phyloP scores from a whole-genome alignment of 2,113 vertebrate genomes.

The Condylura cristata region DNA sequence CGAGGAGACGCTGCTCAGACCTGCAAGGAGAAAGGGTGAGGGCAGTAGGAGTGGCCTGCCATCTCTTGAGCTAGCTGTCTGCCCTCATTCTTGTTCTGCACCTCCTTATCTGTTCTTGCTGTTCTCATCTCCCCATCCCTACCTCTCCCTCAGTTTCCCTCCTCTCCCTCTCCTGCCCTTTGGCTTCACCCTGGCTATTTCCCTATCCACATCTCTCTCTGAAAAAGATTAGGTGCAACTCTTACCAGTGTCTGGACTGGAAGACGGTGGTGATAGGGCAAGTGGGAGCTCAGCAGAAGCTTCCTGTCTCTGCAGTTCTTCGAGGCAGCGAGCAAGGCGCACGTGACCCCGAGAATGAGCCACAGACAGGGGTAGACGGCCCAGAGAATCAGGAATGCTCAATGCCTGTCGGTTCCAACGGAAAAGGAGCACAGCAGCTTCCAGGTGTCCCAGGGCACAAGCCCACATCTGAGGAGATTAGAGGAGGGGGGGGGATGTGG shows the following conservation, averaged over 20 bases:
- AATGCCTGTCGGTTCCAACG: conserved; percentile 90
- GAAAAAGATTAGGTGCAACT: neutral
- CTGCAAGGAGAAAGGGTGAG: conserved; percentile 81
- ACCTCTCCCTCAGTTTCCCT: neutral
- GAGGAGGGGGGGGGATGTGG: neutral
- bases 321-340: conserved; percentile 88
- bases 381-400: conserved; percentile 92
- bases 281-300: conserved; percentile 52
- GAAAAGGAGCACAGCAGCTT: conserved; percentile 91
- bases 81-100: neutral
- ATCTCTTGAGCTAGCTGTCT: neutral
- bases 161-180: neutral
- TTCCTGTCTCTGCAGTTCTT: conserved; percentile 89
- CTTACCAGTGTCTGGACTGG: conserved; percentile 92
- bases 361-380: conserved; percentile 91
- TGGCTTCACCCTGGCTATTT: neutral
- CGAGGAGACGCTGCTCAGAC: conserved; percentile 90
- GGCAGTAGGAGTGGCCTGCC: neutral
- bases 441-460: conserved; percentile 92
- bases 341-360: conserved; percentile 93
- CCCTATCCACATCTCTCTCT: neutral
- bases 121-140: neutral
- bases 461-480: conserved; percentile 90
- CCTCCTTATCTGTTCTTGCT: neutral
- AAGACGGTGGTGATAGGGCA: conserved; percentile 86